phyloP scores from a whole-genome alignment of 1,140 invertebrate genomes.

The Anoplophora glabripennis region DNA sequence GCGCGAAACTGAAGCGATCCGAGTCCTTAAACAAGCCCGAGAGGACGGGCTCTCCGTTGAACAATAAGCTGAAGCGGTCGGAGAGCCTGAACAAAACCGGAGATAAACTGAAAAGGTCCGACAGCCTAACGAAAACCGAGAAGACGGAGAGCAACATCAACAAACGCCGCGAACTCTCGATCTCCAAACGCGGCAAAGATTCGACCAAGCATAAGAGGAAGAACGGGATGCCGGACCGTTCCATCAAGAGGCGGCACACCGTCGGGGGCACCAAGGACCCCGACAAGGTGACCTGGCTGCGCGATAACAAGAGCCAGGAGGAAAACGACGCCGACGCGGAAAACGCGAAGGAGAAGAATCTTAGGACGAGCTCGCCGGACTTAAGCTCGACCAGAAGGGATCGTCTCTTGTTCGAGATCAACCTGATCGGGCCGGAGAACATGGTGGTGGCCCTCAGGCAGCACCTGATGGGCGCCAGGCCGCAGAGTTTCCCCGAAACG shows the following conservation, averaged over 20 bases:
- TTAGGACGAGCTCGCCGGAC: conserved; percentile 63
- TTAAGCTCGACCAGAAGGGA: conserved; percentile 53
- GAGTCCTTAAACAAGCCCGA: conserved; percentile 61
- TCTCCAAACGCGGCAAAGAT: conserved; percentile 48
- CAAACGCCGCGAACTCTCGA: conserved; percentile 64
- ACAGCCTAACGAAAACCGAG: conserved; percentile 73
- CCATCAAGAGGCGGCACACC: conserved; percentile 85
- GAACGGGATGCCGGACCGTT: conserved; percentile 71
- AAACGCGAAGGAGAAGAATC: conserved; percentile 51
- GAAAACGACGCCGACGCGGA: conserved; percentile 53
- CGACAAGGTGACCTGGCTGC: conserved; percentile 62
- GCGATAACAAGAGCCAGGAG: conserved; percentile 55
- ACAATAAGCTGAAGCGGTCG: conserved; percentile 55
- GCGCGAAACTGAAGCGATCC: conserved; percentile 55
- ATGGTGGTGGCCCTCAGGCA: conserved; percentile 53
- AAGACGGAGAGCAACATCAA: conserved; percentile 79
- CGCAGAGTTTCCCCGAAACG: conserved; percentile 56
- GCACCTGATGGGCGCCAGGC: conserved; percentile 53
- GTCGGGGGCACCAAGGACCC: conserved; percentile 87
- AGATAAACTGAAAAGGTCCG: conserved; percentile 58
- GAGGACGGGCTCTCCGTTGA: conserved; percentile 49
- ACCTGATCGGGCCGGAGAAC: conserved; percentile 53
- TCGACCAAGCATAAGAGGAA: conserved; percentile 68
- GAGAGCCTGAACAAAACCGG: conserved; percentile 58
- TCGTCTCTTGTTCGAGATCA: conserved; percentile 56